phyloP scores from a whole-genome alignment of 2,797 vertebrate species.

The Tragopan temminckii region DNA sequence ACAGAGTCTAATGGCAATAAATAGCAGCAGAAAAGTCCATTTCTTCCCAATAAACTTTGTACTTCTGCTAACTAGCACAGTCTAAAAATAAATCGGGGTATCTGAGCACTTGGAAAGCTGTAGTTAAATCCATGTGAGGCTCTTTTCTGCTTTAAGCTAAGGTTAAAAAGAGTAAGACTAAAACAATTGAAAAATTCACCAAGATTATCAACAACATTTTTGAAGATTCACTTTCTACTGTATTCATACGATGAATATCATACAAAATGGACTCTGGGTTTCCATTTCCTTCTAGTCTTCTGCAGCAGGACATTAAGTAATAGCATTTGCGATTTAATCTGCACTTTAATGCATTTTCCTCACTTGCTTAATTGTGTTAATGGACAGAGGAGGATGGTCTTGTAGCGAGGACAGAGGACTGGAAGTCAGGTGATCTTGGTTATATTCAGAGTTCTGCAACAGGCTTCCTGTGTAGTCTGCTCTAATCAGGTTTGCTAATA shows the following conservation, averaged over 20 bases:
- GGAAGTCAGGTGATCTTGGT: constrained; percentile 67
- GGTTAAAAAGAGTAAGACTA: neutral
- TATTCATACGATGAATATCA: neutral
- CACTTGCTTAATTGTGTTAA: constrained; percentile 61
- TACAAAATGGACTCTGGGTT: neutral
- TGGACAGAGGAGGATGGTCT: constrained; percentile 35
- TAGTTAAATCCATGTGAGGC: neutral
- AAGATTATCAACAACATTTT: neutral
- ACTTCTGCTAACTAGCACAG: neutral
- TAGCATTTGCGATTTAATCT: constrained; percentile 28
- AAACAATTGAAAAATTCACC: neutral
- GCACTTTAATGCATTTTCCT: constrained; percentile 46
- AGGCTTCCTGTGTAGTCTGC: constrained; percentile 64
- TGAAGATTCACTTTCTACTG: neutral
- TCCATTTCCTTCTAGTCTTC: constrained; percentile 40
- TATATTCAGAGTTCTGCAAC: constrained; percentile 54
- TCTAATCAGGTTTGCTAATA: constrained; percentile 65
- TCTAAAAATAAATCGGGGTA: neutral
- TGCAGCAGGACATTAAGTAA: constrained; percentile 42
- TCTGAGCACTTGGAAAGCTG: neutral
- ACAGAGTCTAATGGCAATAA: neutral
- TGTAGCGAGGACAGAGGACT: constrained; percentile 26
- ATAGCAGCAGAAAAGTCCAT: neutral
- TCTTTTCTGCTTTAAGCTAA: neutral
- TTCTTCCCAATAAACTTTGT: neutral